Percentiles rank a stretch among this genome's conserved stretches.
phyloP scores from a whole-genome alignment of 2,113 vertebrate species.

The Sprattus sprattus region DNA sequence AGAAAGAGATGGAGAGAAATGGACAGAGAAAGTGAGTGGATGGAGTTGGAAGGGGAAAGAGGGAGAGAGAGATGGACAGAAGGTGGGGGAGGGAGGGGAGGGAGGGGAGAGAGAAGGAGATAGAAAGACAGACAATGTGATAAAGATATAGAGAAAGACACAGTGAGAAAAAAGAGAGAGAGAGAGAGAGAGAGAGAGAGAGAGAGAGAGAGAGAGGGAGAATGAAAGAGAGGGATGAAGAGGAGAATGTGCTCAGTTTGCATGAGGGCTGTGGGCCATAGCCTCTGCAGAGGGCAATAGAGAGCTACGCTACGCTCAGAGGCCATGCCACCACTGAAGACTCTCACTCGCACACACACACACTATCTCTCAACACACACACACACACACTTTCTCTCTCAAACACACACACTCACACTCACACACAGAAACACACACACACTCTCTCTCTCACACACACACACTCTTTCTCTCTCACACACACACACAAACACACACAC shows the following conservation, averaged over 20 bases:
- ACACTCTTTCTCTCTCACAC: background rate
- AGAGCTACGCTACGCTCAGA: conserved; percentile 26
- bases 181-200: conserved; percentile 33
- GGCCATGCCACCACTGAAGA: background rate
- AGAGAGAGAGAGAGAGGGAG: conserved; percentile 27
- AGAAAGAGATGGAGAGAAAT: background rate
- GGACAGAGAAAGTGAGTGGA: background rate
- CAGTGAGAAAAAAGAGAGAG: conserved; percentile 26
- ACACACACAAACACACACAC: background rate
- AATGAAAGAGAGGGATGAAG: conserved; percentile 32
- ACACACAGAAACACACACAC: no score
- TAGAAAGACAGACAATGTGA: conserved; percentile 1
- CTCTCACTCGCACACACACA: background rate
- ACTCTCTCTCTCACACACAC: no score
- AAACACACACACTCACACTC: no score
- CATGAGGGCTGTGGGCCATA: conserved; percentile 15
- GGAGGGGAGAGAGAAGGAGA: background rate
- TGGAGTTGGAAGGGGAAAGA: background rate
- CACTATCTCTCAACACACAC: background rate
- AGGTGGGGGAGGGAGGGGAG: background rate
- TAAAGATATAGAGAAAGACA: conserved; percentile 22
- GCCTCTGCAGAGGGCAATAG: conserved; percentile 51
- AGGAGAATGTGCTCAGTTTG: background rate
- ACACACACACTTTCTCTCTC: no score
- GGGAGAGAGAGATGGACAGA: conserved; percentile 5